phyloP scores from a whole-genome alignment of 2,888 invertebrate species.

The Heliconius charithonia region DNA sequence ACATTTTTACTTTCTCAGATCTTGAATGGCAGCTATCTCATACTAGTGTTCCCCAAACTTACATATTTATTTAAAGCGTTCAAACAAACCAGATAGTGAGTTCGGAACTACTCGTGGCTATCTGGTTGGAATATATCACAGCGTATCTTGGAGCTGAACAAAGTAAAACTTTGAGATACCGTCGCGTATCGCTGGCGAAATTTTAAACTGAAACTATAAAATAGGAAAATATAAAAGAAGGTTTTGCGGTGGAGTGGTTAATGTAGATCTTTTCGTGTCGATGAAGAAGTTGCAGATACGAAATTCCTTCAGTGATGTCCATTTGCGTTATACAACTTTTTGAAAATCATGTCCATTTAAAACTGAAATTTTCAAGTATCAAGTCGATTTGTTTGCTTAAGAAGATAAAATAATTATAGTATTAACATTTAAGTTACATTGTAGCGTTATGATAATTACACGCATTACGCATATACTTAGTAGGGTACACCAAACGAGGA shows the following conservation, averaged over 20 bases:
- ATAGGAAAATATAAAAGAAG: slow-evolving; percentile 22
- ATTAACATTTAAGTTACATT: too few species aligned
- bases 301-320: not conserved
- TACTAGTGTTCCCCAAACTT: slow-evolving; percentile 17
- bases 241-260: not conserved
- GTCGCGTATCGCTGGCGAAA: slow-evolving; percentile 48
- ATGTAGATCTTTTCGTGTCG: not conserved
- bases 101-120: slow-evolving; percentile 47
- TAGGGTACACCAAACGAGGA: not conserved
- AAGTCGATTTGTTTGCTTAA: too few species aligned
- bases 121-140: slow-evolving; percentile 53
- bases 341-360: not conserved
- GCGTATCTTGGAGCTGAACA: slow-evolving; percentile 50
- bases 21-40: slow-evolving; percentile 16
- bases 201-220: slow-evolving; percentile 50
- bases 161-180: slow-evolving; percentile 53
- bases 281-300: not conserved
- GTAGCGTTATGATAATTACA: too few species aligned
- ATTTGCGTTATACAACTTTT: not conserved
- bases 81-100: slow-evolving; percentile 49
- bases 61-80: slow-evolving; percentile 45
- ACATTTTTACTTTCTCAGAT: not conserved
- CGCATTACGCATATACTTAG: too few species aligned
- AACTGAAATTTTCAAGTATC: too few species aligned
- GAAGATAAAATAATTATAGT: too few species aligned